Conservation (phyloP, 2,888 invertebrate species). For the Chaetogeoica ovagalla region DNA sequence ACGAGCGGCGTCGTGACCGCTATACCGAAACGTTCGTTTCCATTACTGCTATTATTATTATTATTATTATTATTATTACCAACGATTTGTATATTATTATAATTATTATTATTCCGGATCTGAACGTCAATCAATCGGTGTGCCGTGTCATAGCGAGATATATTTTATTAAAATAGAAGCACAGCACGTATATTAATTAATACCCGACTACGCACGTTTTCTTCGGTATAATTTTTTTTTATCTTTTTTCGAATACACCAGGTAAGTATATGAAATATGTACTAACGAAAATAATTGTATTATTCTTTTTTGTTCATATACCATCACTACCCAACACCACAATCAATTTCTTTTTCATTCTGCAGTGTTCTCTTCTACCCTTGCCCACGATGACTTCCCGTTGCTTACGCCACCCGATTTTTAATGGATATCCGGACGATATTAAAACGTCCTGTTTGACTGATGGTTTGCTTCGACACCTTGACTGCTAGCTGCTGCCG, state of each 20-base stretch:
- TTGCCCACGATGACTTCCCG: not conserved
- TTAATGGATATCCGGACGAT: constrained; percentile 49
- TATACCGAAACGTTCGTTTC: too few relatives aligned
- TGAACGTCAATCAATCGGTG: too few relatives aligned
- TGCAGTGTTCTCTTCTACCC: not conserved
- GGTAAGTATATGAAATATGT: not conserved
- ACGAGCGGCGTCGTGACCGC: too few relatives aligned
- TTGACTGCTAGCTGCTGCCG: not conserved
- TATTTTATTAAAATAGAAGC: too few relatives aligned
- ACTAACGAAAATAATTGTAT: not conserved
- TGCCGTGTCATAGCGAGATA: too few relatives aligned
- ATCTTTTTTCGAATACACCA: not conserved
- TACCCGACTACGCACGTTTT: too few relatives aligned
- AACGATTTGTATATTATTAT: too few relatives aligned
- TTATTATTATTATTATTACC: too few relatives aligned
- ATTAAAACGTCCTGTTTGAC: constrained; percentile 48
- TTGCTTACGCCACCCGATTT: not conserved
- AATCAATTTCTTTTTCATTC: not conserved
- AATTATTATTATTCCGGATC: too few relatives aligned
- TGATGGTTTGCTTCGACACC: constrained; percentile 46
- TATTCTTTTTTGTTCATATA: constrained; percentile 11
- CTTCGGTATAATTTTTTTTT: not conserved
- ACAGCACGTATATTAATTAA: too few relatives aligned
- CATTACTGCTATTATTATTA: too few relatives aligned
- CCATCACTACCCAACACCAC: not conserved